Evolutionary conservation across 2,797 vertebrate species (phyloP), one percentile per base, ranked within the genome.

Genomic region (Enteromius argenteus): DNA sequence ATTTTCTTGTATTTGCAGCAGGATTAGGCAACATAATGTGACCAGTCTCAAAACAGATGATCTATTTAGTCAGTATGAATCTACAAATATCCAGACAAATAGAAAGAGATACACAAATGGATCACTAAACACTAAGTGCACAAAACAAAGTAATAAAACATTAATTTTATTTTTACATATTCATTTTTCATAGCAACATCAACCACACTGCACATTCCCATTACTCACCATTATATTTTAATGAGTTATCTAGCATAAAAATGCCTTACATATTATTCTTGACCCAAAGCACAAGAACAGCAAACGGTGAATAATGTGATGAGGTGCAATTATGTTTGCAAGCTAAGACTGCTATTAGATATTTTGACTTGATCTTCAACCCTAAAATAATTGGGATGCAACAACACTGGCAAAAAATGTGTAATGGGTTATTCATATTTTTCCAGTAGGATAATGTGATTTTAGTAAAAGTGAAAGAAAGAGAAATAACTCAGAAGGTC

Each of bases 41-140:
- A 64, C 58, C 49, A 62, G 42, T 49, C 39, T 44, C 23, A 68
- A 83, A 80, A 37, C 15, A 80, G 64, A 80, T 37, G 30, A 39
- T 10, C 13, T 27, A 66, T 49, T 27, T 21, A 30, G 9, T 42
- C 10, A 4, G 5, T 71, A 49, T 68, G n/a, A 42, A 39, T 56
- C 11, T 42, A 35, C 35, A 30, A n/a, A 53, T 7, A 69, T 30
- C n/a, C 46, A 69, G 13, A 4, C 42, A 44, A n/a, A 62, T 46
- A 67, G 30, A 37, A 1, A 27, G 13, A 79, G 9, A 30, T 3
- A 21, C 10, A 72, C 42, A 49, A 1, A 72, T 19, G 23, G 23
- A 49, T 72, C 23, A 72, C 69, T 27, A 72, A 72, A 17, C 3
- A 44, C 15, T 46, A 4, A 27, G 67, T 2, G 39, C 1, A 13